Evolutionary conservation across 2,113 vertebrate genomes (phyloP).

Genomic region (Sinocyclocheilus anshuiensis): DNA sequence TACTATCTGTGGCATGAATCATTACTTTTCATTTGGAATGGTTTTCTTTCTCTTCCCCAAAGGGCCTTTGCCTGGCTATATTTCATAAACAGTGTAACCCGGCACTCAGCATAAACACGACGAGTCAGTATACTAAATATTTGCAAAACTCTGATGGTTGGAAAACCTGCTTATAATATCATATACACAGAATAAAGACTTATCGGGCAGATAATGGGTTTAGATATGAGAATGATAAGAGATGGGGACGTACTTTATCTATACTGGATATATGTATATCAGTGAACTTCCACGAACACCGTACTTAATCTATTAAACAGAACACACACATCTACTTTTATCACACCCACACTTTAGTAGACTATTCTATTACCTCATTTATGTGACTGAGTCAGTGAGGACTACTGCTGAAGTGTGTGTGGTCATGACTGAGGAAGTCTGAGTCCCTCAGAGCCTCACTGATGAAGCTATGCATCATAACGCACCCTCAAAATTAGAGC

Average conservation of each 20-base stretch:
- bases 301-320: constrained; percentile 28
- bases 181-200: constrained; percentile 70
- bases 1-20: constrained; percentile 77
- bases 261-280: constrained; percentile 10
- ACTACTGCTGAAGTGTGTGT: constrained; percentile 61
- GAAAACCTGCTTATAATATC: constrained; percentile 73
- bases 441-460: constrained; percentile 60
- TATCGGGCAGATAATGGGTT: constrained; percentile 67
- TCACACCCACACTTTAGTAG: constrained; percentile 62
- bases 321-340: constrained; percentile 58
- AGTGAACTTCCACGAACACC: constrained; percentile 7
- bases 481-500: constrained; percentile 10
- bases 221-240: constrained; percentile 49
- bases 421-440: constrained; percentile 62
- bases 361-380: constrained; percentile 73
- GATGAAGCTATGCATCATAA: constrained; percentile 64
- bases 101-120: constrained; percentile 79
- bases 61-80: constrained; percentile 74
- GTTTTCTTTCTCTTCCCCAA: constrained; percentile 72
- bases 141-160: constrained; percentile 75
- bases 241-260: constrained; percentile 46
- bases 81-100: constrained; percentile 79
- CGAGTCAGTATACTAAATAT: constrained; percentile 79
- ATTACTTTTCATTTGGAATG: constrained; percentile 76
- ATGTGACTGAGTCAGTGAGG: constrained; percentile 63